A percentile compares a stretch with the other conserved stretches of the same genome.
phyloP scores from a whole-genome alignment of 2,797 vertebrate species.

The Oryzias sinensis region DNA sequence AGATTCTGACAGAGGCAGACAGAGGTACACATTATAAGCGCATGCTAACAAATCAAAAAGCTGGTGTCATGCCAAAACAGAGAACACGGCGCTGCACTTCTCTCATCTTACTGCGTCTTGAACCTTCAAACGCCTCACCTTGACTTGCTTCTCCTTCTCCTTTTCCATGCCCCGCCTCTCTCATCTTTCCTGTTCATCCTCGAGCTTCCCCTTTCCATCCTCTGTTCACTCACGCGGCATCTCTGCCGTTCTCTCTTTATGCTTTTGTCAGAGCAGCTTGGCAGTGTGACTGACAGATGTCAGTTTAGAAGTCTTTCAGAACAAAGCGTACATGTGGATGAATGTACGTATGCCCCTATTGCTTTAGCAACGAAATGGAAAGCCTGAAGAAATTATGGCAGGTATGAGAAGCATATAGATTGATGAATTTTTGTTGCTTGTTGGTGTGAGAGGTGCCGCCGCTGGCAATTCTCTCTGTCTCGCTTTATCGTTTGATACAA shows the following conservation, averaged over 20 bases:
- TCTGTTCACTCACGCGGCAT: constrained; percentile 26
- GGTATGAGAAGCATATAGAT: constrained; percentile 30
- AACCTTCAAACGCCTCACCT: constrained; percentile 71
- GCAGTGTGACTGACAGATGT: constrained; percentile 73
- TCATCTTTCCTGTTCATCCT: constrained; percentile 54
- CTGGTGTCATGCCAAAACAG: constrained; percentile 68
- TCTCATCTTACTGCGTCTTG: constrained; percentile 62
- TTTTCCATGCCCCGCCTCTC: constrained; percentile 45
- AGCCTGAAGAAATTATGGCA: constrained; percentile 41
- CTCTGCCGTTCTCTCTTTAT: constrained; percentile 48
- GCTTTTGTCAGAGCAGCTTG: constrained; percentile 52
- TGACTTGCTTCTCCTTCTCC: constrained; percentile 49
- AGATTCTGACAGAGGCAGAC: constrained; percentile 69
- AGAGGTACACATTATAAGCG: constrained; percentile 72
- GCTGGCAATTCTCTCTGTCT: background rate
- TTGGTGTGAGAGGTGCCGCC: background rate
- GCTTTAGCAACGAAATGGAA: constrained; percentile 57
- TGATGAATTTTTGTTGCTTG: constrained; percentile 19
- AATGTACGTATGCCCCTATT: constrained; percentile 20
- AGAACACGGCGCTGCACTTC: constrained; percentile 46
- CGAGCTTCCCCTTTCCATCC: constrained; percentile 35
- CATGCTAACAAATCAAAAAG: constrained; percentile 75
- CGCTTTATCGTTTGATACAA: constrained; percentile 3
- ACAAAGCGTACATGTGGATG: constrained; percentile 36
- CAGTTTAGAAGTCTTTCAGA: constrained; percentile 60